These are phyloP conservation scores for Achatina immaculata DNA, from an alignment of 1,140 invertebrate species.

Conservation along the genomic window DNA sequence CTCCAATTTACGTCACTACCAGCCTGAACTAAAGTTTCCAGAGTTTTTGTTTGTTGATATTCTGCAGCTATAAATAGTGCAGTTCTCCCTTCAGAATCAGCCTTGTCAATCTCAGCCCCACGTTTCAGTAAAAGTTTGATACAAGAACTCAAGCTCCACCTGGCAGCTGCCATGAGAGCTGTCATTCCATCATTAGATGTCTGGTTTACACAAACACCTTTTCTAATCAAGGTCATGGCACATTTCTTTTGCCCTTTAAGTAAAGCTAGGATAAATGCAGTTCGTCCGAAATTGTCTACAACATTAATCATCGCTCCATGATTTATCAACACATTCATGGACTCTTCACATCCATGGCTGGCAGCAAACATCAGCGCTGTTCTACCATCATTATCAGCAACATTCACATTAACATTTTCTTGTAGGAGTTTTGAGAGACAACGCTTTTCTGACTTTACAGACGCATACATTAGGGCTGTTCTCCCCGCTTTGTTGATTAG, in stretches of 20 bases:
- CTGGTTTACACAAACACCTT: constrained; percentile 54
- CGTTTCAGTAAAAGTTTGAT: no score
- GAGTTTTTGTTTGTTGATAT: constrained; percentile 52
- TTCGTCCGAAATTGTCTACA: constrained; percentile 42
- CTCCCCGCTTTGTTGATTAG: no score
- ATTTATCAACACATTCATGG: constrained; percentile 47
- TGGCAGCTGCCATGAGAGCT: no score
- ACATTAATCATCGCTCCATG: constrained; percentile 52
- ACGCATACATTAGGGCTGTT: no score
- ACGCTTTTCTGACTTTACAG: no score
- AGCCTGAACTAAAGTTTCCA: constrained; percentile 46
- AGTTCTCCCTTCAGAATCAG: no score
- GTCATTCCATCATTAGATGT: constrained; percentile 45
- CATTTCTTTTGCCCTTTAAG: constrained; percentile 49
- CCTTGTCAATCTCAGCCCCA: no score
- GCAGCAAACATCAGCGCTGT: constrained; percentile 49
- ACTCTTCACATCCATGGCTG: constrained; percentile 39
- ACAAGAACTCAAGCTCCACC: no score
- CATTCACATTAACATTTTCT: no score
- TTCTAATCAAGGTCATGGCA: constrained; percentile 48
- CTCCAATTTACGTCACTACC: constrained; percentile 48
- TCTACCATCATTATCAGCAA: no score
- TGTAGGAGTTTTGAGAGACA: no score
- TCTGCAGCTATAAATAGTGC: constrained; percentile 60
- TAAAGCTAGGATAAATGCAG: constrained; percentile 58